Base-by-base conservation (phyloP, 2,797 vertebrate genomes). In the Cyclura pinguis region DNA sequence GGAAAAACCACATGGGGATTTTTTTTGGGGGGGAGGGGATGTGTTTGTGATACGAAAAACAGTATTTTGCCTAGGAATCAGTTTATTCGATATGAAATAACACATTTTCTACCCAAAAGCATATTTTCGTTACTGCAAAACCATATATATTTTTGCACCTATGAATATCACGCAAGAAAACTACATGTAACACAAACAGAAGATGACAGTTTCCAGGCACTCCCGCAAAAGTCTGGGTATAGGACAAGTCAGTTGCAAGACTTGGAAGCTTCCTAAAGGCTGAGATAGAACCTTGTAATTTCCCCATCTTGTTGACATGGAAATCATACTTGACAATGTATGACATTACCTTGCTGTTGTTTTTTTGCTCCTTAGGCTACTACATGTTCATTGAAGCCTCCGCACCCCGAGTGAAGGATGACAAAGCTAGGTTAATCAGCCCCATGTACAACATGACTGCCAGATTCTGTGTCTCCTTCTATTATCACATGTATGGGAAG, bases 361-460 rank as follows among this genome's bases (percentile, higher is more conserved):
- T 27, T 64, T 38, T 94, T 78, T 5, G 0, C 78, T 90, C 35
- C 87, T 72, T 95, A 99, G 99, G 99, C 78, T 99, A 98, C 95
- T 99, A 99, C 96, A 99, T 99, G 99, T 99, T 99, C 97, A 99
- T 99, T 0, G 99, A 99, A 96, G 98, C 99, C 0, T 99, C 99
- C 0, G 96, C 98, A 32, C 99, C 99, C 0, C 97, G 99, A 29
- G 96, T 97, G 91, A 96, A 96, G 0, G 98, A 98, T n/a, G 99
- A 99, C 96, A 98, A 98, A 35, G 98, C 99, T 7, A 97, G 99
- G 67, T 96, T 99, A 84, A 97, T 99, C 93, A 99, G 99, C 85
- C 99, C 99, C 1, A 97, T 99, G 92, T 99, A 98, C 97, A 99
- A 99, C 4, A 98, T 98, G 91, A 98, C 98, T 0, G 96, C 97